phyloP scores from a whole-genome alignment of 2,113 vertebrate species.

The Solea solea region DNA sequence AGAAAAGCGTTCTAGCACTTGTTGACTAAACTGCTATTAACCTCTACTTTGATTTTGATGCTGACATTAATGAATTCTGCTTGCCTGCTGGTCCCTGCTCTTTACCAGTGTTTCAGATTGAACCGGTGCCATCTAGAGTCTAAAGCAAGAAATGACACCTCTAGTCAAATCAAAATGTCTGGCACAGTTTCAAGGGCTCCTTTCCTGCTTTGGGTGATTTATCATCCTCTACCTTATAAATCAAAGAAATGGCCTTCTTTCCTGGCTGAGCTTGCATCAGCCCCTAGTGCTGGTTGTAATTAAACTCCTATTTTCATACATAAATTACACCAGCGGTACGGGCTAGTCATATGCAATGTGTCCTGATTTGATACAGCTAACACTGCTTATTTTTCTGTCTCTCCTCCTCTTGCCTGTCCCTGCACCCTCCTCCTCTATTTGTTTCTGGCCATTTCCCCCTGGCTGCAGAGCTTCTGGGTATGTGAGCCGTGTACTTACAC shows the following conservation, averaged over 20 bases:
- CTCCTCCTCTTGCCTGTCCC: constrained; percentile 29
- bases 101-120: constrained; percentile 2
- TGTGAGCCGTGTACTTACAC: constrained; percentile 48
- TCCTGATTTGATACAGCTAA: constrained; percentile 57
- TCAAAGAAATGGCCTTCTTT: constrained; percentile 25
- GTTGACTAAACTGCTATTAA: background rate
- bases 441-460: constrained; percentile 39
- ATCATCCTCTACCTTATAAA: constrained; percentile 20
- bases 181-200: constrained; percentile 27
- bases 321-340: constrained; percentile 3
- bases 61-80: background rate
- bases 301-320: constrained; percentile 36
- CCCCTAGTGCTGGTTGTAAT: constrained; percentile 29
- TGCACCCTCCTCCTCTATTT: constrained; percentile 27
- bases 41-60: background rate
- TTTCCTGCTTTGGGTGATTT: constrained; percentile 40
- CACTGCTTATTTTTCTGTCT: constrained; percentile 67
- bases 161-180: constrained; percentile 12
- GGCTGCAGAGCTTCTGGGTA: constrained; percentile 77
- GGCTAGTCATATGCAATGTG: constrained; percentile 44
- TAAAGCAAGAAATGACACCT: constrained; percentile 19
- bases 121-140: constrained; percentile 61
- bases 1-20: background rate
- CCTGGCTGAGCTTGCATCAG: constrained; percentile 29
- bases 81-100: background rate